phyloP scores from a whole-genome alignment of 1,140 invertebrate species.

The Anastrepha ludens region DNA sequence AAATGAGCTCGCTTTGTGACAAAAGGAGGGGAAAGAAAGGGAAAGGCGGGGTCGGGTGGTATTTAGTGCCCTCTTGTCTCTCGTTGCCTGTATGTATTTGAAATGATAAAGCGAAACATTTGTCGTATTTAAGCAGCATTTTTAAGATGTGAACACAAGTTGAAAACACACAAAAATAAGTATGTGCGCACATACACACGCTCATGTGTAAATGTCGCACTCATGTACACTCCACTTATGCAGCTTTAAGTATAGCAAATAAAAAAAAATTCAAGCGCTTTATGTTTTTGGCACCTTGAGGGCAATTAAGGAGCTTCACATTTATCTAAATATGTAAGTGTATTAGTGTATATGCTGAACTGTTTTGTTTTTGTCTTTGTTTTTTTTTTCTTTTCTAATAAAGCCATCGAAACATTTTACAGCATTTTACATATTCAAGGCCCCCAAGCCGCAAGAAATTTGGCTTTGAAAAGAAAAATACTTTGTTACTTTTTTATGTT shows the following conservation, averaged over 20 bases:
- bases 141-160: background rate
- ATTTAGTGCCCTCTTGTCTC: background rate
- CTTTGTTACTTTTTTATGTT: background rate
- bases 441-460: background rate
- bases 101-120: background rate
- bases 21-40: background rate
- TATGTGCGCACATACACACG: background rate
- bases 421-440: background rate
- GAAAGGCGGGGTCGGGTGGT: background rate
- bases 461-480: background rate
- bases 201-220: background rate
- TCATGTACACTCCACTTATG: background rate
- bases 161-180: background rate
- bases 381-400: too few species aligned
- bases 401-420: background rate
- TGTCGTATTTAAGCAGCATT: background rate
- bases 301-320: background rate
- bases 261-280: background rate
- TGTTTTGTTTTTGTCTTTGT: too few species aligned
- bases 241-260: background rate
- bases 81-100: background rate
- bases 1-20: slow-evolving; percentile 27
- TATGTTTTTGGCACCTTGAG: slow-evolving; percentile 10
- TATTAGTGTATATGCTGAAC: too few species aligned
- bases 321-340: background rate